Evolutionary conservation across 2,113 vertebrate species (phyloP).

Genomic region (Arenaria interpres): DNA sequence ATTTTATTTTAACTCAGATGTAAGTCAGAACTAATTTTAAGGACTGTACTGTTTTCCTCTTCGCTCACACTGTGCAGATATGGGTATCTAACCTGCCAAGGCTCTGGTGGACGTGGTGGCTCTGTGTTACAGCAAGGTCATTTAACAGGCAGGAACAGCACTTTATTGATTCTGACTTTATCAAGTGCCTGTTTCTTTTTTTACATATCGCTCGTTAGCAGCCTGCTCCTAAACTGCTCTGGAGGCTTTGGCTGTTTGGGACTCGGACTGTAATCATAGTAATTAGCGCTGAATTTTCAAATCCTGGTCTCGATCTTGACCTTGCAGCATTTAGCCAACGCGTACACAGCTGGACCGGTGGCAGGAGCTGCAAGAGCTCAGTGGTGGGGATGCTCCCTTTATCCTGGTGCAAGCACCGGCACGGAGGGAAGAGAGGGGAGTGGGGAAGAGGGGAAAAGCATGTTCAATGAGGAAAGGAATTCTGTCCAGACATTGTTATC

Average conservation of each 20-base stretch:
- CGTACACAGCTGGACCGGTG: not conserved
- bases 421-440: not conserved
- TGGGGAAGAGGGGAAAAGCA: not conserved
- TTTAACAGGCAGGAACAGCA: slow-evolving; percentile 31
- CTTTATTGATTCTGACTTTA: slow-evolving; percentile 36
- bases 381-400: not conserved
- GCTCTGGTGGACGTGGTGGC: not conserved
- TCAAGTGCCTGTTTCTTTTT: slow-evolving; percentile 36
- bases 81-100: not conserved
- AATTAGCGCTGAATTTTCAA: slow-evolving; percentile 69
- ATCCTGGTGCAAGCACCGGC: not conserved
- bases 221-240: not conserved
- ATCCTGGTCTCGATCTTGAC: slow-evolving; percentile 48
- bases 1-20: not conserved
- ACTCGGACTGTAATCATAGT: slow-evolving; percentile 56
- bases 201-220: slow-evolving; percentile 44
- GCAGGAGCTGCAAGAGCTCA: not conserved
- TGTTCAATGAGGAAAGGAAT: not conserved
- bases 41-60: not conserved
- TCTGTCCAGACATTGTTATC: not conserved
- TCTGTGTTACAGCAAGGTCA: not conserved
- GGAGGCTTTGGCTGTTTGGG: slow-evolving; percentile 37
- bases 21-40: not conserved
- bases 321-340: slow-evolving; percentile 40
- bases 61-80: not conserved